Evolutionary conservation across 2,888 invertebrate genomes (phyloP), one percentile per base, ranked within the genome.

Genomic region (Criorhina ranunculi): DNA sequence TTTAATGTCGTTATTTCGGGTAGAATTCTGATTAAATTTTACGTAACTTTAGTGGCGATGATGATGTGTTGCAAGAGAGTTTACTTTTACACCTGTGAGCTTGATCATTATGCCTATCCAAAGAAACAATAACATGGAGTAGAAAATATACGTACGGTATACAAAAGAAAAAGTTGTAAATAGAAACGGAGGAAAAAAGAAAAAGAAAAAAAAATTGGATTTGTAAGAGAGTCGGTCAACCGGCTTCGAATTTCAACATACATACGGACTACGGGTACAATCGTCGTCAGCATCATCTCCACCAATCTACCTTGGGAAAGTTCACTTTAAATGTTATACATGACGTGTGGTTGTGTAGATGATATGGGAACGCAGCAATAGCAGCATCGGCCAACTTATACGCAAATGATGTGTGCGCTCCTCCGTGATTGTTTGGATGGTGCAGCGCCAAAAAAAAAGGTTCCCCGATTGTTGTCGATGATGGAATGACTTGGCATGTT

Each of bases 161-260:
- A 72, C 46, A 79, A 70, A 80, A 70, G 78, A 79, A 79, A 79
- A 78, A 67, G 66, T 78, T 46, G 42, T 51, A 11, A n/a, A 35
- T 51, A 60, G 62, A 69, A 76, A 57, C 24, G 35, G 5, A 70
- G 57, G 55, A 67, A 62, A 33, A 15, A 51, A 19, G 49, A 33
- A 64, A 17, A 40, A 35, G 62, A 51, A 19, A 69, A 81, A 62
- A 60, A 62, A 70, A 70, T 12, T 37, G 40, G 17, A 64, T 66
- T 77, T 67, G 59, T 73, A 67, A 67, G 72, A 77, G 77, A 79
- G 83, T 85, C 83, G 83, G 83, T 85, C 83, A 85, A 85, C 79
- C 69, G 73, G 69, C 83, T 85, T 79, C 62, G 44, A 51, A 57
- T 85, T 76, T 85, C 75, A 73, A 78, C 73, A 69, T 55, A 75